Evolutionary conservation across 2,888 invertebrate genomes (phyloP).

Genomic region (Ellobium chinense): DNA sequence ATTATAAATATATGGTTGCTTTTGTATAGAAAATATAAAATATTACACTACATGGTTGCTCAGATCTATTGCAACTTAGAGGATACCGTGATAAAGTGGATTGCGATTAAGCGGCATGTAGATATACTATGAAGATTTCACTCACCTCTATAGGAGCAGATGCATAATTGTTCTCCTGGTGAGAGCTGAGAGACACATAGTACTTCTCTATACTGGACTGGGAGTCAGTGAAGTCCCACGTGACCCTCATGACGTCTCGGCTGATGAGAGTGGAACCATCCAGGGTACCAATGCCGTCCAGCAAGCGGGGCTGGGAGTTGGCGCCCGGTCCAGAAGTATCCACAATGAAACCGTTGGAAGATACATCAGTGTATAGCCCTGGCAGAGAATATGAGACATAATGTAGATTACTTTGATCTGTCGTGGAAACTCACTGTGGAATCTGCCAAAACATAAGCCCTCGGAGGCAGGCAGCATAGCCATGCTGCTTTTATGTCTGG

Average conservation of each 20-base stretch:
- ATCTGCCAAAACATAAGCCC: too few relatives aligned
- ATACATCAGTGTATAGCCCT: constrained; percentile 46
- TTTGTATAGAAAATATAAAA: too few relatives aligned
- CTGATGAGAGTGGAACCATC: constrained; percentile 25
- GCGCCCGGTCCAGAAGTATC: constrained; percentile 53
- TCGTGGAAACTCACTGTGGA: too few relatives aligned
- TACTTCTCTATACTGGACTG: constrained; percentile 42
- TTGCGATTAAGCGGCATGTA: too few relatives aligned
- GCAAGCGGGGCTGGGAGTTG: constrained; percentile 14
- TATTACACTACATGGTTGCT: too few relatives aligned
- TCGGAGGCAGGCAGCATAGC: too few relatives aligned
- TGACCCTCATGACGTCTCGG: constrained; percentile 30
- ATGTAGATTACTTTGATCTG: too few relatives aligned
- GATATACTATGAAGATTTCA: not conserved
- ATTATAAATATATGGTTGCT: too few relatives aligned
- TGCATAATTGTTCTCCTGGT: constrained; percentile 37
- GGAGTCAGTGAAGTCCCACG: constrained; percentile 40
- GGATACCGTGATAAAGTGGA: too few relatives aligned
- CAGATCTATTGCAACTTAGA: too few relatives aligned
- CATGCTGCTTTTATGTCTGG: too few relatives aligned
- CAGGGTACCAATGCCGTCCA: constrained; percentile 39
- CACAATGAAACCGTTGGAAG: constrained; percentile 57
- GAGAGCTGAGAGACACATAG: constrained; percentile 43
- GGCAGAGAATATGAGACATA: too few relatives aligned
- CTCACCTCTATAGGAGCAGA: not conserved